These are phyloP conservation scores for Cottus gobio DNA, from an alignment of 2,113 vertebrate species.

Conservation along the genomic window DNA sequence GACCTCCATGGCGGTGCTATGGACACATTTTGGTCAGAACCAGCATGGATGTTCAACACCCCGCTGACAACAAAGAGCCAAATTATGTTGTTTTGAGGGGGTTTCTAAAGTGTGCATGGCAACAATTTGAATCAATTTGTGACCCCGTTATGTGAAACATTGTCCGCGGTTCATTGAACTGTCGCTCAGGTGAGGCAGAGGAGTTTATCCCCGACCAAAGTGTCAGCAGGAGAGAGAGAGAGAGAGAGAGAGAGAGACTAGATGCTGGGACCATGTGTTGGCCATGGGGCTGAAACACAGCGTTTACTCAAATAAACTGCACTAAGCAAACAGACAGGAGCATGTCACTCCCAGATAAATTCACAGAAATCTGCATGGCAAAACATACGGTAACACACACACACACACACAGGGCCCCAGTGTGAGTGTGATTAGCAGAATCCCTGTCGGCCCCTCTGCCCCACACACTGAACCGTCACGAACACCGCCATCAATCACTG, in stretches of 20 bases:
- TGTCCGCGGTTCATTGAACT: background rate
- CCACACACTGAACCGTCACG: slow-evolving; percentile 29
- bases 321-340: slow-evolving; percentile 36
- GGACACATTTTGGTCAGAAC: background rate
- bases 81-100: no score
- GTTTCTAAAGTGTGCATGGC: background rate
- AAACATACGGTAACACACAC: slow-evolving; percentile 11
- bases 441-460: slow-evolving; percentile 35
- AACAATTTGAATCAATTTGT: background rate
- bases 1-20: background rate
- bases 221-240: slow-evolving; percentile 34
- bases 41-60: background rate
- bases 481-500: slow-evolving; percentile 48
- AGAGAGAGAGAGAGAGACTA: background rate
- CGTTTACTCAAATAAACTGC: slow-evolving; percentile 46
- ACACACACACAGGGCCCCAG: slow-evolving; percentile 1
- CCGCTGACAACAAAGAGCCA: background rate
- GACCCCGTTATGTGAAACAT: background rate
- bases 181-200: background rate
- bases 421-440: slow-evolving; percentile 47
- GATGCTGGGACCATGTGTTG: slow-evolving; percentile 13
- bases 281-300: slow-evolving; percentile 9
- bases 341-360: background rate
- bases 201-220: background rate
- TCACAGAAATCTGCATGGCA: background rate